phyloP scores from a whole-genome alignment of 2,113 vertebrate genomes.

The Thunnus thynnus region DNA sequence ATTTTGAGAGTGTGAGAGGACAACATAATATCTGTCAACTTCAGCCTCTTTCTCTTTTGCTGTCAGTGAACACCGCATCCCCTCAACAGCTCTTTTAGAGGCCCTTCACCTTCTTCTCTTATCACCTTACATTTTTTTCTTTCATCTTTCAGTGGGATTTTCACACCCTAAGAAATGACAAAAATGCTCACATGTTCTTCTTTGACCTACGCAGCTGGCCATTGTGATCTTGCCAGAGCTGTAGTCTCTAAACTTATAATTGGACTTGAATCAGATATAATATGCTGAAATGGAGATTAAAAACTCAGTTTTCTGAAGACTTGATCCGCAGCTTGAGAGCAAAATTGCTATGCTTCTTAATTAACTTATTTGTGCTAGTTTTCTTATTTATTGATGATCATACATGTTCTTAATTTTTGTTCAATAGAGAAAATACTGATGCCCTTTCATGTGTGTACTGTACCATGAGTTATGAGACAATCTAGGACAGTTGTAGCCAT shows the following conservation, averaged over 20 bases:
- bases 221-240: constrained; percentile 9
- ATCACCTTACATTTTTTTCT: constrained; percentile 22
- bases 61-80: constrained; percentile 63
- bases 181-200: constrained; percentile 32
- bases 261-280: background rate
- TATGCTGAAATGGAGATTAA: background rate
- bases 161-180: constrained; percentile 27
- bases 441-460: too few species aligned
- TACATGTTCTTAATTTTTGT: too few species aligned
- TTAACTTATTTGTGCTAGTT: too few species aligned
- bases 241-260: background rate
- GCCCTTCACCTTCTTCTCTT: constrained; percentile 51
- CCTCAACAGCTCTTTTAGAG: constrained; percentile 68
- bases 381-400: too few species aligned
- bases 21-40: constrained; percentile 74
- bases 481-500: too few species aligned
- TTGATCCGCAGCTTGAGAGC: background rate
- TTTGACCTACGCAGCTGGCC: constrained; percentile 28
- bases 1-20: constrained; percentile 65
- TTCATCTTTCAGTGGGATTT: constrained; percentile 25
- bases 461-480: too few species aligned
- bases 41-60: constrained; percentile 66
- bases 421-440: too few species aligned
- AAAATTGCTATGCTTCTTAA: too few species aligned
- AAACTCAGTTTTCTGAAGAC: background rate